These are phyloP conservation scores for Cassiopea xamachana DNA, from an alignment of 30 jellyfish, hydroid and myxozoan species.

Conservation along the genomic window DNA sequence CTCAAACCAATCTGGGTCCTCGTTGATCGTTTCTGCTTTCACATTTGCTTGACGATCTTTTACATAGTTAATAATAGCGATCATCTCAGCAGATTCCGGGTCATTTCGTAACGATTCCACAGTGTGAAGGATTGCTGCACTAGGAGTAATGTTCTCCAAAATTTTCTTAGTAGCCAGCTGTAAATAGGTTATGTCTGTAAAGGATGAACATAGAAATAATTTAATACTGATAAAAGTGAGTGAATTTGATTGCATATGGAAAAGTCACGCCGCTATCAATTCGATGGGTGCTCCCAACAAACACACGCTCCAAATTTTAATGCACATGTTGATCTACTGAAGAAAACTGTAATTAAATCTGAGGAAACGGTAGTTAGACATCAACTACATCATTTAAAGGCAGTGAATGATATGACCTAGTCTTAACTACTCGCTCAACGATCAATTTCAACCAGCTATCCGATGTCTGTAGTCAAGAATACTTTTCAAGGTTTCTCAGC, in stretches of 20 bases:
- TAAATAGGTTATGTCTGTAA: slow-evolving; percentile 82
- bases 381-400: too few relatives aligned
- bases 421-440: too few relatives aligned
- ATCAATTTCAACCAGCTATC: too few relatives aligned
- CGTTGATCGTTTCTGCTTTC: slow-evolving; percentile 83
- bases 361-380: too few relatives aligned
- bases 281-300: too few relatives aligned
- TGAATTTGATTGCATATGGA: neutral
- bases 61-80: slow-evolving; percentile 66
- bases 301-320: too few relatives aligned
- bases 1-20: slow-evolving; percentile 96
- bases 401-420: too few relatives aligned
- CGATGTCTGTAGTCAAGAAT: too few relatives aligned
- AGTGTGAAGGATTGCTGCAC: slow-evolving; percentile 35
- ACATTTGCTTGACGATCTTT: slow-evolving; percentile 48
- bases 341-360: too few relatives aligned
- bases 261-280: too few relatives aligned
- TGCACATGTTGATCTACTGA: too few relatives aligned
- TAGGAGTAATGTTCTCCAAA: slow-evolving; percentile 48
- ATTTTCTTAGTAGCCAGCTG: slow-evolving; percentile 85
- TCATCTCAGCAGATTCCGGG: slow-evolving; percentile 77
- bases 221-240: neutral
- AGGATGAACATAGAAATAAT: neutral
- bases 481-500: too few relatives aligned
- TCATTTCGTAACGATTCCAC: slow-evolving; percentile 45